Evolutionary conservation across 2,113 vertebrate genomes (phyloP), one percentile per base, ranked within the genome.

Genomic region (Probosciger aterrimus): DNA sequence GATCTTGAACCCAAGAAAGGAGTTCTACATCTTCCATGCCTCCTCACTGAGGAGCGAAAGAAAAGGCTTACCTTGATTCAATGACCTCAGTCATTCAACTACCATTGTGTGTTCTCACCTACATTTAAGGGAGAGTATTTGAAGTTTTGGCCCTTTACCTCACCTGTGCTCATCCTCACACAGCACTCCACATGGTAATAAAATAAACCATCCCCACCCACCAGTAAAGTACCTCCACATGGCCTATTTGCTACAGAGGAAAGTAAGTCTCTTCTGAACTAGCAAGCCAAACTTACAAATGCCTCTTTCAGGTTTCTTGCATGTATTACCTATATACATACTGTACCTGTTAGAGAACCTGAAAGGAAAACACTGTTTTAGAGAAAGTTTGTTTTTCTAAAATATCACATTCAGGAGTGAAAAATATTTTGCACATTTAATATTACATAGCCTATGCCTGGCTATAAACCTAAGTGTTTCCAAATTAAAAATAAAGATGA

Each of bases 321-420:
- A 73, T 52, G 22, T 46, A 70, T 83, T 69, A 62, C 44, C 41
- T 47, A n/a, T 7, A 68, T 7, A 84, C 65, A 76, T 52, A 76
- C 25, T 41, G 33, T 59, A 88, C 37, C 64, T 60, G 33, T 68
- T 76, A 82, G 6, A 89, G 43, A 15, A 85, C 44, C 81, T 76
- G 49, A 95, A 93, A 87, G n/a, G 33, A 92, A 91, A 91, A 68
- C 14, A 68, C 17, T 79, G 27, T 14, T 89, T 57, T 69, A 82
- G 62, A 84, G 70, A 43, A 92, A 82, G 74, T 52, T 87, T 94
- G n/a, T 82, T 95, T 82, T 85, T n/a, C 78, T 84, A 91, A 91
- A 91, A 67, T 76, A 94, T 35, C 70, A 41, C 24, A 80, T 87
- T 91, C 82, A 87, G 69, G 49, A 76, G 30, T 44, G 47, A 91